These are phyloP conservation scores for Coreius guichenoti DNA, from an alignment of 2,797 vertebrate species.

Conservation along the genomic window DNA sequence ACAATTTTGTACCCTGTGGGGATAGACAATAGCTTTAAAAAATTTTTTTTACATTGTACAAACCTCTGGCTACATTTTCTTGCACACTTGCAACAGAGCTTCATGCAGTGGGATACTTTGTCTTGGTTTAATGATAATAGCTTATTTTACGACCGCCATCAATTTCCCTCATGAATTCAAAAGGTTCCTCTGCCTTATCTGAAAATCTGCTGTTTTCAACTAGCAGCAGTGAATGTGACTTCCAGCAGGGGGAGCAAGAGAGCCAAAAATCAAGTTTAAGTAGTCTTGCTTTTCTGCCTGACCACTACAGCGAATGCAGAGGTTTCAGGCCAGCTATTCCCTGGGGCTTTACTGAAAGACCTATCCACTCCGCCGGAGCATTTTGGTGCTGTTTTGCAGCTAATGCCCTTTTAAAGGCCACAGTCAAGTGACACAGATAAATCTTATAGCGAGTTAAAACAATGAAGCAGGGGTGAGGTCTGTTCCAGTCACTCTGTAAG, in stretches of 20 bases:
- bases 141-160: conserved; percentile 44
- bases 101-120: conserved; percentile 47
- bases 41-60: conserved; percentile 26
- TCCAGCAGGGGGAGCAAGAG: conserved; percentile 79
- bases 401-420: conserved; percentile 60
- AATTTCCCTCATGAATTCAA: conserved; percentile 43
- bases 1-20: background rate
- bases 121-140: conserved; percentile 60
- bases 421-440: conserved; percentile 51
- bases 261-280: conserved; percentile 66
- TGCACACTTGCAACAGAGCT: conserved; percentile 56
- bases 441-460: conserved; percentile 42
- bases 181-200: conserved; percentile 11
- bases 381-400: conserved; percentile 57
- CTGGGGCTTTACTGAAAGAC: conserved; percentile 50
- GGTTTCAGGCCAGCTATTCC: conserved; percentile 46
- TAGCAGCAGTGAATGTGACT: background rate
- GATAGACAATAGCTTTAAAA: background rate
- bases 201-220: conserved; percentile 20
- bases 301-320: conserved; percentile 19
- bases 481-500: conserved; percentile 17
- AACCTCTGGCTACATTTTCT: conserved; percentile 65
- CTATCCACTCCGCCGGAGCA: conserved; percentile 45
- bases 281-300: conserved; percentile 7
- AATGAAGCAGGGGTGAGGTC: conserved; percentile 19